Percentiles rank a stretch among this genome's conserved stretches.
Conservation (phyloP, 2,888 invertebrate species). For the Dysmachus trigonus region DNA sequence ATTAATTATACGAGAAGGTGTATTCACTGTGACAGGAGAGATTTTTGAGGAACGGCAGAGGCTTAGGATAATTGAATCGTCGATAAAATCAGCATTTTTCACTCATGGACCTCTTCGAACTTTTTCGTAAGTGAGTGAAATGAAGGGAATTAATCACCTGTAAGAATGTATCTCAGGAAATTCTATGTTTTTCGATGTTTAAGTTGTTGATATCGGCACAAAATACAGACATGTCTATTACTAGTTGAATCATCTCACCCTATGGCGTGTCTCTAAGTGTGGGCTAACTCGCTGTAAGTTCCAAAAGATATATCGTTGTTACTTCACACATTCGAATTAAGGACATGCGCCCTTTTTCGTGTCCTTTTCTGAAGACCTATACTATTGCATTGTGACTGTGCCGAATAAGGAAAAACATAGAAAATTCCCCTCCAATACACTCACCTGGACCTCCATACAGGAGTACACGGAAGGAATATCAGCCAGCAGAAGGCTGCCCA, state of each 20-base stretch:
- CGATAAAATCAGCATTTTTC: conserved; percentile 20
- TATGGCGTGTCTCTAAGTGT: background rate
- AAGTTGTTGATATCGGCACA: conserved; percentile 33
- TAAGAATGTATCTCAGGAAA: conserved; percentile 13
- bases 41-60: background rate
- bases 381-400: background rate
- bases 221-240: background rate
- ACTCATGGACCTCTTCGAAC: conserved; percentile 10
- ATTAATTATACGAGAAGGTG: background rate
- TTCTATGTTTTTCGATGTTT: conserved; percentile 29
- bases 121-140: conserved; percentile 16
- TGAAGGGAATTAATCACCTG: conserved; percentile 29
- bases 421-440: conserved; percentile 45
- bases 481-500: conserved; percentile 47
- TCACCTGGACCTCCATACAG: background rate
- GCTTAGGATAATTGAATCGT: background rate
- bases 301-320: background rate
- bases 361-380: background rate
- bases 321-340: background rate
- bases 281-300: background rate
- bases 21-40: background rate
- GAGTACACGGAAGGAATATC: conserved; percentile 1
- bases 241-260: conserved; percentile 18
- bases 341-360: background rate
- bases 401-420: conserved; percentile 3